Base-by-base conservation (phyloP, 2,888 invertebrate species). In the Polydrusus pterygomalis region DNA sequence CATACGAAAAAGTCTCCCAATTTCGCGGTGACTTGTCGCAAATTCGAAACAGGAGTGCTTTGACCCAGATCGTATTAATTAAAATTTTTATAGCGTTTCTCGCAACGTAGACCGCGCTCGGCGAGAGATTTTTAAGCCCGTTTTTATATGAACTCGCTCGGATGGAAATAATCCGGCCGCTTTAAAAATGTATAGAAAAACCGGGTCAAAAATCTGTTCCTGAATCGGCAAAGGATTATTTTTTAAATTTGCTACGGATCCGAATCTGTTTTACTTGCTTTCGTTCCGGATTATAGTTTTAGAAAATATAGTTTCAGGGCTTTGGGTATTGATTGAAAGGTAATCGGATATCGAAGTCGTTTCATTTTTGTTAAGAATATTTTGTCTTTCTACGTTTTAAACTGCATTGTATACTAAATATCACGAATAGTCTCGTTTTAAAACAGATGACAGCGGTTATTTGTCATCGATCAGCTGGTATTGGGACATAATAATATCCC, bases 21-120 rank as follows among this genome's bases (percentile, higher is more conserved):
- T 75, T 75, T 75, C 30, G 71, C 75, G 75, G 75, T 71, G 71
- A 68, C 75, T 75, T 71, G 65, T 58, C 49, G 65, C 65, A 75
- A 75, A 75, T 70, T 65, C 71, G 75, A 75, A 64, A 75, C 75
- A 62, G 68, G 71, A 75, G 75, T 70, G 75, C 54, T 73, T 38
- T 77, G 77, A 77, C 77, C 77, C 74, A 77, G 77, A 77, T 77
- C 73, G 70, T 49, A 77, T 77, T 77, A 77, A 77, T 77, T 77
- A 77, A 77, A 74, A 74, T 69, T 73, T 77, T 74, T 74, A 77
- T 58, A 65, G 38, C 73, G 70, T 77, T 76, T 72, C 68, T 62
- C 72, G 64, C 34, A 65, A 43, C 69, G 43, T 40, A 43, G 74
- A 58, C 74, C 67, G 47, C n/a, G 40, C 68, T 56, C 56, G 34